These are phyloP conservation scores for Meda fulgida DNA, from an alignment of 2,797 vertebrate species.

Conservation along the genomic window DNA sequence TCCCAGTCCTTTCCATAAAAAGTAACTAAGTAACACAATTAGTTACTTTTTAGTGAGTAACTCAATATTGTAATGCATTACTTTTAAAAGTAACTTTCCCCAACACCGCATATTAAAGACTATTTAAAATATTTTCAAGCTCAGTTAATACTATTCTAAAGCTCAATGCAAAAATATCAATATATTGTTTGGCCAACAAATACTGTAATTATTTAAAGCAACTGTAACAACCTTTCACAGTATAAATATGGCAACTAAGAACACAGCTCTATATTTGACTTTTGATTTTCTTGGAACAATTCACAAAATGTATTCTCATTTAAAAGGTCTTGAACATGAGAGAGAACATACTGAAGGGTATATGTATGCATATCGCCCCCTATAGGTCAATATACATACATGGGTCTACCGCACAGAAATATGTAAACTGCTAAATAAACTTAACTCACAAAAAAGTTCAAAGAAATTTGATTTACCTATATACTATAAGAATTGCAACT, in stretches of 20 bases:
- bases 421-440: background rate
- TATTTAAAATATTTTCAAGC: background rate
- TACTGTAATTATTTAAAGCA: background rate
- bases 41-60: background rate
- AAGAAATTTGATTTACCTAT: background rate
- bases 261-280: background rate
- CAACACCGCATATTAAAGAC: background rate
- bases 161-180: background rate
- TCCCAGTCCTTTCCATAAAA: background rate
- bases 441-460: background rate
- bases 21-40: too few relatives aligned
- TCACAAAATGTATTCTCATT: background rate
- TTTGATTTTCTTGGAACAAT: background rate
- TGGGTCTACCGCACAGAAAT: background rate
- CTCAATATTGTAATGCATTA: background rate
- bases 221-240: background rate
- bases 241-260: background rate
- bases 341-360: background rate
- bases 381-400: background rate
- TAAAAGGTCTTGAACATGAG: background rate
- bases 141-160: background rate
- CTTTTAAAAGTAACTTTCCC: background rate
- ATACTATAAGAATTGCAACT: background rate
- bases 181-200: background rate
- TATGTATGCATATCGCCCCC: slow-evolving; percentile 27